Evolutionary conservation across 2,797 vertebrate genomes (phyloP).

Genomic region (Coilia nasus): DNA sequence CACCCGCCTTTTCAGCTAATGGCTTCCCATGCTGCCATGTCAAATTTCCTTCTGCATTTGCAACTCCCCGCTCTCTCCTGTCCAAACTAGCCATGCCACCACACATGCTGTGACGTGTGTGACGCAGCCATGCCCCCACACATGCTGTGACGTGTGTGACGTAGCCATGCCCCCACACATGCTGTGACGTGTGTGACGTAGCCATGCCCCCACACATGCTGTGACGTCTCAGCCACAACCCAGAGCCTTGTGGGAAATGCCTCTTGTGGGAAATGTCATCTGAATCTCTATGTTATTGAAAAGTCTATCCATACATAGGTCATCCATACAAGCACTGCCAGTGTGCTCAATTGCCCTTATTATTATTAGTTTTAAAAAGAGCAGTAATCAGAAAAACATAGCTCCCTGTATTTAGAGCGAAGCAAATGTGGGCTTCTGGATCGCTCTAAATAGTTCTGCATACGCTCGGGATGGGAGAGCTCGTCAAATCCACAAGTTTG

Average conservation of each 20-base stretch:
- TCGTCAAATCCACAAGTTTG: constrained; percentile 31
- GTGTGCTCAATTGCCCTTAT: too few relatives aligned
- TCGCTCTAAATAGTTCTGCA: not conserved
- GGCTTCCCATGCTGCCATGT: not conserved
- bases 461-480: not conserved
- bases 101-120: not conserved
- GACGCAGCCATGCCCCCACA: not conserved
- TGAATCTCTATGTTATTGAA: too few relatives aligned
- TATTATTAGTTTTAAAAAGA: not conserved
- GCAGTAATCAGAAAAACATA: not conserved
- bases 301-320: too few relatives aligned
- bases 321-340: too few relatives aligned
- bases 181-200: not conserved
- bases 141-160: not conserved
- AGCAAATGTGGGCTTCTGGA: not conserved
- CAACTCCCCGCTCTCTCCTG: not conserved
- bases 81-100: too few relatives aligned
- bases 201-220: not conserved
- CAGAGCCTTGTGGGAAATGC: too few relatives aligned
- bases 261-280: too few relatives aligned
- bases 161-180: not conserved
- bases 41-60: not conserved
- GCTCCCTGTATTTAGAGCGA: not conserved
- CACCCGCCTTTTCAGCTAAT: not conserved
- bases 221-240: not conserved